phyloP scores from a whole-genome alignment of 2,113 vertebrate species.

The Actenoides lindsayi region DNA sequence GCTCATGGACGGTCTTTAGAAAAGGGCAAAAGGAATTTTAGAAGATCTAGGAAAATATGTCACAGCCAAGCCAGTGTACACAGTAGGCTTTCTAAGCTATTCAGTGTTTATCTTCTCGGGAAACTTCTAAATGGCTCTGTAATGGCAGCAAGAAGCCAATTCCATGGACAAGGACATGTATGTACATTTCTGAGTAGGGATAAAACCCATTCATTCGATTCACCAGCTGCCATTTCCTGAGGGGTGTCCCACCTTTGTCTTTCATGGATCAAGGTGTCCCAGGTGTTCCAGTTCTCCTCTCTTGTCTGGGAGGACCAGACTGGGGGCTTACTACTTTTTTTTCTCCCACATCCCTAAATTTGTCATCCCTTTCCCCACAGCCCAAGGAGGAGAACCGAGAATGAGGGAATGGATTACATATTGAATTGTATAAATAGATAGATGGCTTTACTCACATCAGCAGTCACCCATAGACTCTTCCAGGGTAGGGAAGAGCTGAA shows the following conservation, averaged over 20 bases:
- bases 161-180: accelerated
- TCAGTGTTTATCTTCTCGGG: background rate
- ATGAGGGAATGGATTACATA: background rate
- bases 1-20: background rate
- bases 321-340: background rate
- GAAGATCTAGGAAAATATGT: background rate
- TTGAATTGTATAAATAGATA: background rate
- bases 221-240: background rate
- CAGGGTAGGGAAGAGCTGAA: background rate
- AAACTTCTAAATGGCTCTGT: background rate
- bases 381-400: background rate
- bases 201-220: background rate
- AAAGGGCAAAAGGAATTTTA: background rate
- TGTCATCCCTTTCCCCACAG: background rate
- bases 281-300: background rate
- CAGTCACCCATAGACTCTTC: background rate
- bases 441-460: background rate
- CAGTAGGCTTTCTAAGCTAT: background rate
- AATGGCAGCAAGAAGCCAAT: background rate
- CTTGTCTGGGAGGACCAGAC: background rate
- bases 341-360: background rate
- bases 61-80: background rate
- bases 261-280: background rate
- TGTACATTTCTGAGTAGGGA: background rate
- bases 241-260: background rate